Evolutionary conservation across 2,888 invertebrate species (phyloP), one percentile per base, ranked within the genome.

Genomic region (Limnephilus auricula): DNA sequence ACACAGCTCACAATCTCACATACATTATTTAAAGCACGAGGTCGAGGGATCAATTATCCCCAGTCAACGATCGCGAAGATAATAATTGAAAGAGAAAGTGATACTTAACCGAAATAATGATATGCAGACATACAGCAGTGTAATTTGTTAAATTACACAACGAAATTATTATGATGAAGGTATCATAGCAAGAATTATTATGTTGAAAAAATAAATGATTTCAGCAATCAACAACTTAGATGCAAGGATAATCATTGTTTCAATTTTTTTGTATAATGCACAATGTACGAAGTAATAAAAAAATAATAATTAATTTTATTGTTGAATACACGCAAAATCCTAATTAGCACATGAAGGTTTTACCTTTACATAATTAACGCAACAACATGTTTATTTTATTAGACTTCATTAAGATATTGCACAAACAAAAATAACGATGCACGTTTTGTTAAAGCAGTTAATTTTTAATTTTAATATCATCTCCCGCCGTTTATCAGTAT

Each of bases 81-180:
- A 87, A 88, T 82, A 80, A 86, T 86, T 80, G 90, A 90, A 79
- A 87, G 87, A 90, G 90, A 90, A 90, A 90, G 90, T 87, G 90
- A 87, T 90, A 90, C 32, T 79, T 79, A 87, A 90, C 65, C 25
- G 79, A 79, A 85, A 78, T 86, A 90, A 90, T 79, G 79, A 78
- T 90, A 88, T 90, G 90, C 88, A 90, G n/a, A 86, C 30, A 65
- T 34, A 65, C 65, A 32, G 1, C 37, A n/a, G 65, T n/a, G 25
- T 65, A 65, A 65, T 65, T 65, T 65, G 65, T 65, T 65, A 65
- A 65, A 65, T 65, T 65, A 65, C 65, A 65, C 65, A 65, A 65
- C 82, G 3, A n/a, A 32, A 82, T 18, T 37, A 82, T 34, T n/a
- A 32, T 80, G 25, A 82, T 82, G 31, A 34, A 82, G 82, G 82